Conservation (phyloP, 2,888 invertebrate genomes). For the Microctonus aethiopoides region DNA sequence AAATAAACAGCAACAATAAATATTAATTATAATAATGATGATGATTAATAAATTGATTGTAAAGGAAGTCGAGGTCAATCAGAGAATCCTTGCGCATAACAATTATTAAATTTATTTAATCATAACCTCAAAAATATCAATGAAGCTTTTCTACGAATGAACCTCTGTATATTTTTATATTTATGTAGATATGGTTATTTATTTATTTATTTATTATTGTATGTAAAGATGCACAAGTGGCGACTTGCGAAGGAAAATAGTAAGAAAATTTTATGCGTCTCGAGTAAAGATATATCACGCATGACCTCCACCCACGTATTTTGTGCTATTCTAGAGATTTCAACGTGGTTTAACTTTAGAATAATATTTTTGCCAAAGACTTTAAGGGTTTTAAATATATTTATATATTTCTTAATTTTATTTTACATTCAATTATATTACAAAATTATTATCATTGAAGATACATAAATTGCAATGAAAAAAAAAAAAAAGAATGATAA, state of each 20-base stretch:
- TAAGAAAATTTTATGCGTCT: conserved; percentile 3
- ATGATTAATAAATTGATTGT: not conserved
- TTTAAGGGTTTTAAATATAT: conserved; percentile 40
- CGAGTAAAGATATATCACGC: conserved; percentile 48
- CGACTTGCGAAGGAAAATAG: not conserved
- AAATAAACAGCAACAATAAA: too few species aligned
- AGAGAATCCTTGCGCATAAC: not conserved
- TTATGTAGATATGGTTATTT: too few species aligned
- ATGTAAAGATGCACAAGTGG: not conserved
- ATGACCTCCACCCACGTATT: conserved; percentile 61
- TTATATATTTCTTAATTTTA: not conserved
- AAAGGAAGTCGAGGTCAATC: not conserved
- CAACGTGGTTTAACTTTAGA: conserved; percentile 59
- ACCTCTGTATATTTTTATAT: not conserved
- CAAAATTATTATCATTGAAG: not conserved
- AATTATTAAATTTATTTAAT: not conserved
- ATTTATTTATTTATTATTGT: too few species aligned
- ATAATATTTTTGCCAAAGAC: conserved; percentile 55
- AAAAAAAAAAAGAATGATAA: not conserved
- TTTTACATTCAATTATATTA: not conserved
- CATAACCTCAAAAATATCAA: not conserved
- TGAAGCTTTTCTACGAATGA: not conserved
- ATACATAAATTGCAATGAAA: not conserved
- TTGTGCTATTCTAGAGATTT: conserved; percentile 62
- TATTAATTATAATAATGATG: not conserved